Base-by-base conservation (phyloP, 2,797 vertebrate species). In the Tinamus major region DNA sequence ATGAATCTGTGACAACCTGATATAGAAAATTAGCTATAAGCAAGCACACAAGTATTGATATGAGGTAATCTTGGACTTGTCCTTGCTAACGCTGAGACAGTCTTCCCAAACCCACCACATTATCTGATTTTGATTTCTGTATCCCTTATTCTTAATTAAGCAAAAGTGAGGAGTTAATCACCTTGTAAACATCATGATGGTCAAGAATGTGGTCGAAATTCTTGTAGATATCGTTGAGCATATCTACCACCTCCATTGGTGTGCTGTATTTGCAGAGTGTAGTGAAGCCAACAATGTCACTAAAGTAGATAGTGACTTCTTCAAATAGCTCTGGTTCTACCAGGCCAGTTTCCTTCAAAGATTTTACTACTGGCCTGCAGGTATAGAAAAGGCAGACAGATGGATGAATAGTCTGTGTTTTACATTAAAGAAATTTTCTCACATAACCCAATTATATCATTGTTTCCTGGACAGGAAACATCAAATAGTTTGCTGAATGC, bases 151-250 rank as follows among this genome's bases (percentile, higher is more conserved):
- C 26, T 70, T 88, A 82, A 88, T 42, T 87, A 63, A 95, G 37
- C 42, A 63, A 79, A 94, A 92, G 13, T 24, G 19, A 6, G 6
- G 70, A 88, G 64, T 31, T 64, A 72, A 37, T 96, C 95, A 99
- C 99, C 99, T 99, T 99, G 94, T 99, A 99, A 94, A 99, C 99
- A 26, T 99, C 99, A 10, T 99, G 99, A 94, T 98, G 98, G 94
- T 99, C 99, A 6, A 99, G 98, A 93, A 99, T 99, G 96, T 98
- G 98, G 96, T 99, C 99, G 71, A 99, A 99, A 95, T 98, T 99
- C 97, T 99, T 99, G 97, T 99, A 99, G 98, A 99, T 98, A 94
- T 99, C 98, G 3, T 99, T 99, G 70, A 99, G 98, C 99, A 99
- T 99, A 98, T 99, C 98, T 41, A 99, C 99, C 97, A 99, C 99